These are phyloP conservation scores for Drosophila kurseongensis DNA, from an alignment of 1,140 invertebrate genomes.

Conservation along the genomic window DNA sequence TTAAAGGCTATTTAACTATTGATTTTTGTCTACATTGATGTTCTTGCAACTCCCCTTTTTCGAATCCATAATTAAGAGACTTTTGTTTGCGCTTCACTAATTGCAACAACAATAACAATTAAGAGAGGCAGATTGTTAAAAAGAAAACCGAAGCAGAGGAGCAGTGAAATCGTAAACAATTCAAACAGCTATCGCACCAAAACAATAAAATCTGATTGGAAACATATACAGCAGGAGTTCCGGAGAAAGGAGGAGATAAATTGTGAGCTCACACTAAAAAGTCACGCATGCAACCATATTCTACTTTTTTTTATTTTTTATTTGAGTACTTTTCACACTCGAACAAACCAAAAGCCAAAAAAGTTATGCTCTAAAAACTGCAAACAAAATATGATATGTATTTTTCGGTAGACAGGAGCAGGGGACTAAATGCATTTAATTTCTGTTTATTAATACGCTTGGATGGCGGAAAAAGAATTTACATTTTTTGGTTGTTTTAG, in stretches of 20 bases:
- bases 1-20: neutral
- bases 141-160: neutral
- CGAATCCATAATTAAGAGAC: conserved; percentile 66
- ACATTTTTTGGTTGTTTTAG: conserved; percentile 10
- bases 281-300: conserved; percentile 19
- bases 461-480: conserved; percentile 41
- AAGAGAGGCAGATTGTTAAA: conserved; percentile 38
- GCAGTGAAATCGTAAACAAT: conserved; percentile 55
- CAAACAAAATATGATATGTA: conserved; percentile 28
- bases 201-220: conserved; percentile 80
- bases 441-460: conserved; percentile 50
- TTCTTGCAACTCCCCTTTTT: neutral
- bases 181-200: conserved; percentile 65
- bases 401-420: conserved; percentile 8
- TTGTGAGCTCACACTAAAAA: conserved; percentile 9
- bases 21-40: neutral
- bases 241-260: neutral
- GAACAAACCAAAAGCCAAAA: conserved; percentile 32
- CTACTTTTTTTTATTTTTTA: neutral
- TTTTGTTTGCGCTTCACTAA: conserved; percentile 79
- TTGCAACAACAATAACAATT: conserved; percentile 60
- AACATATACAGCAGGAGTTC: conserved; percentile 39
- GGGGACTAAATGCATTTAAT: conserved; percentile 24
- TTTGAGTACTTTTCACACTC: conserved; percentile 28
- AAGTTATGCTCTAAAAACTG: conserved; percentile 42